A percentile compares a stretch with the other conserved stretches of the same genome.
phyloP scores from a whole-genome alignment of 2,888 invertebrate genomes.

The Eumerus sabulonum region DNA sequence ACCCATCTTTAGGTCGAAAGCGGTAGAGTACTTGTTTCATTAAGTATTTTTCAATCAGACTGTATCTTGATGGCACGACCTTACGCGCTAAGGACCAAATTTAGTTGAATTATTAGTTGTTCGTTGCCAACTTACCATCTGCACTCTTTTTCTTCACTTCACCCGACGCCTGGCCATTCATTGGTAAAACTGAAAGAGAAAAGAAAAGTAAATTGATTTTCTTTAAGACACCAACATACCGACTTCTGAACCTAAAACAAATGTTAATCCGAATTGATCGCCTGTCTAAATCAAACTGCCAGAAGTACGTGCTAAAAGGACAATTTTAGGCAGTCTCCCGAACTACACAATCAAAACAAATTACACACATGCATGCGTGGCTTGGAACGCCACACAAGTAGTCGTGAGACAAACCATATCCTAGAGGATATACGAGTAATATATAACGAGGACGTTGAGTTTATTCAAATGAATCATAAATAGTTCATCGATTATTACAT shows the following conservation, averaged over 20 bases:
- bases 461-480: constrained; percentile 40
- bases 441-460: constrained; percentile 48
- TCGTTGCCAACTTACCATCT: constrained; percentile 77
- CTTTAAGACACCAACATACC: neutral
- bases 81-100: too few relatives aligned
- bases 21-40: too few relatives aligned
- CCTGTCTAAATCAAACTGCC: constrained; percentile 28
- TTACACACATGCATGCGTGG: constrained; percentile 17
- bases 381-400: too few relatives aligned
- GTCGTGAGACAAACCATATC: constrained; percentile 49
- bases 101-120: too few relatives aligned
- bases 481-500: constrained; percentile 64
- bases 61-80: too few relatives aligned
- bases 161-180: constrained; percentile 76
- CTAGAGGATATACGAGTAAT: constrained; percentile 21
- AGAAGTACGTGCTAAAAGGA: constrained; percentile 15
- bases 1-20: too few relatives aligned
- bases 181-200: constrained; percentile 76
- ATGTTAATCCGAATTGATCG: constrained; percentile 27
- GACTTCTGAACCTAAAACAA: too few relatives aligned
- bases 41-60: too few relatives aligned
- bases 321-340: constrained; percentile 3
- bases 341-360: constrained; percentile 13
- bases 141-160: constrained; percentile 72
- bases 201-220: neutral